phyloP scores from a whole-genome alignment of 2,113 vertebrate genomes.

The Edolisoma coerulescens region DNA sequence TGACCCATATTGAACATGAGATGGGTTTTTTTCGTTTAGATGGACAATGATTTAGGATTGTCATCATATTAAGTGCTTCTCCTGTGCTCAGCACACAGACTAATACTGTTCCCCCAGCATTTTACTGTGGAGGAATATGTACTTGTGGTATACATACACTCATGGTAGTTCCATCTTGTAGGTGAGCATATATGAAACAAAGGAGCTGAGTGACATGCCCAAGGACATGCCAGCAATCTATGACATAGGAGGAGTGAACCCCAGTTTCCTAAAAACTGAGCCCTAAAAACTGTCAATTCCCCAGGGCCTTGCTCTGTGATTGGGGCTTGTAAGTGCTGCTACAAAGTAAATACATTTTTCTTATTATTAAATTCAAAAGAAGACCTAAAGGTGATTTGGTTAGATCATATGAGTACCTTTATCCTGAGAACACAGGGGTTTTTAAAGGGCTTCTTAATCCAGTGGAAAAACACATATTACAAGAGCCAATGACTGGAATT shows the following conservation, averaged over 20 bases:
- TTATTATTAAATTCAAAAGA: slow-evolving; percentile 1
- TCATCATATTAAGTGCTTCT: not conserved
- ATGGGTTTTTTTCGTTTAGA: not conserved
- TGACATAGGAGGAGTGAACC: not conserved
- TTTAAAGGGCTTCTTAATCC: slow-evolving; percentile 40
- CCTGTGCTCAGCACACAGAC: not conserved
- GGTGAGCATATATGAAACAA: not conserved
- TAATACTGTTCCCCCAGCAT: not conserved
- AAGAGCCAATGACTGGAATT: not conserved
- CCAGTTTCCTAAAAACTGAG: not conserved
- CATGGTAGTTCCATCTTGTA: not conserved
- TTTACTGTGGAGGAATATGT: not conserved
- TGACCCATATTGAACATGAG: not conserved
- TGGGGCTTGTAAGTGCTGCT: not conserved
- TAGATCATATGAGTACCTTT: slow-evolving; percentile 16
- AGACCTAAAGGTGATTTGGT: not conserved
- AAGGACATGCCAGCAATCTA: not conserved
- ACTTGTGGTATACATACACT: not conserved
- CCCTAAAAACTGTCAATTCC: not conserved
- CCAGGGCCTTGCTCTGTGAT: not conserved
- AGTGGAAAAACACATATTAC: slow-evolving; percentile 27
- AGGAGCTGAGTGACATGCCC: not conserved
- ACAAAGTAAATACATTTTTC: slow-evolving; percentile 29
- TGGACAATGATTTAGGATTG: slow-evolving; percentile 31
- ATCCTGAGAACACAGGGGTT: not conserved